Evolutionary conservation across 1,140 invertebrate genomes (phyloP).

Genomic region (Neuroterus valhalla): DNA sequence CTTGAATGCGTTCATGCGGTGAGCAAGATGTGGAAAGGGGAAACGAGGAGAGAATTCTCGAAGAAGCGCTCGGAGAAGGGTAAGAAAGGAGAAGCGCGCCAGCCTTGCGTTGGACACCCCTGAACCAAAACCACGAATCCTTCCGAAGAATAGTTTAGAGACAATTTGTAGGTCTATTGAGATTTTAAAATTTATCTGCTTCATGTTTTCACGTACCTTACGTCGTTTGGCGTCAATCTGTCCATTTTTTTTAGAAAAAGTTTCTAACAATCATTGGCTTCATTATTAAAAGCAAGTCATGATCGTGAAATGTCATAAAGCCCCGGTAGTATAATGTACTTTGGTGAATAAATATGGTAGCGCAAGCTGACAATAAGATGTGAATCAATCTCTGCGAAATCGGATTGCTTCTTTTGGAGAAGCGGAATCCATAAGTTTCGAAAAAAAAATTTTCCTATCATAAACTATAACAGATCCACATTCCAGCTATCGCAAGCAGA

Average conservation of each 20-base stretch:
- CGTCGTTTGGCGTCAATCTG: neutral
- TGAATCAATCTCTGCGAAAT: slow-evolving; percentile 14
- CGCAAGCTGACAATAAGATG: slow-evolving; percentile 11
- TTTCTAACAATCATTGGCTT: neutral
- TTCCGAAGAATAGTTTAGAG: too few species aligned
- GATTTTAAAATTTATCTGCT: too few species aligned
- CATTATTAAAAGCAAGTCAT: slow-evolving; percentile 10
- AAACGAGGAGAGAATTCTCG: too few species aligned
- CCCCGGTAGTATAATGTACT: neutral
- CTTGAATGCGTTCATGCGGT: too few species aligned
- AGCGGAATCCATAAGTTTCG: neutral
- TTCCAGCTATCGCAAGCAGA: neutral
- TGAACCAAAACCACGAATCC: too few species aligned
- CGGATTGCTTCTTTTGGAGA: slow-evolving; percentile 9
- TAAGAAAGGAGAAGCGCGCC: too few species aligned
- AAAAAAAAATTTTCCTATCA: neutral
- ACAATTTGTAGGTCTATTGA: too few species aligned
- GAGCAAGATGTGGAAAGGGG: too few species aligned
- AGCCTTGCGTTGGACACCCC: too few species aligned
- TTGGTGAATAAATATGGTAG: slow-evolving; percentile 14
- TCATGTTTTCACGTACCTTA: too few species aligned
- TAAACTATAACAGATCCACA: too few species aligned
- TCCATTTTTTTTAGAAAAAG: neutral
- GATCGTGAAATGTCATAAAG: slow-evolving; percentile 3
- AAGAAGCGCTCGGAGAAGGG: too few species aligned